Percentiles rank a stretch among this genome's conserved stretches.
These are phyloP conservation scores for Drosophila erecta DNA, from an alignment of 1,140 invertebrate species.

Conservation along the genomic window DNA sequence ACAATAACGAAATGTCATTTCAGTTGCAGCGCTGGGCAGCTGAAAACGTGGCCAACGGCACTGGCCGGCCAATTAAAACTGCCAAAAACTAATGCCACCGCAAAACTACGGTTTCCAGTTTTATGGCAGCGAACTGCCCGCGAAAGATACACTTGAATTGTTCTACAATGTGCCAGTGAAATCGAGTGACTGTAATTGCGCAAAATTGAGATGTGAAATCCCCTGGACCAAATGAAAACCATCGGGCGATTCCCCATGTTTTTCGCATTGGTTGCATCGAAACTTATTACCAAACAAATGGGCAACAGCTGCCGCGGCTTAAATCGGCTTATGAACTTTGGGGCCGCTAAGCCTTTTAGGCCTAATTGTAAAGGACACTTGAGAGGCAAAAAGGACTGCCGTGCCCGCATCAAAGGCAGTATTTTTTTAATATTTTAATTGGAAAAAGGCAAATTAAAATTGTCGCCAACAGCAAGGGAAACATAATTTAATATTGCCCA, in stretches of 20 bases:
- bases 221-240: constrained; percentile 50
- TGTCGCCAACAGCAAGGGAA: constrained; percentile 14
- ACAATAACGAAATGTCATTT: constrained; percentile 21
- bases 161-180: constrained; percentile 52
- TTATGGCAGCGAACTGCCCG: constrained; percentile 38
- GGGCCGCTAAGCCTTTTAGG: constrained; percentile 49
- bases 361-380: constrained; percentile 64
- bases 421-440: constrained; percentile 61
- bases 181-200: constrained; percentile 27
- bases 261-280: constrained; percentile 31
- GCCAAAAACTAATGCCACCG: constrained; percentile 51
- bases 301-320: constrained; percentile 65
- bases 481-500: constrained; percentile 22
- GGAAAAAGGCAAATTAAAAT: constrained; percentile 42
- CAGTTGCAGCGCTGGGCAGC: background rate
- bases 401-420: constrained; percentile 38
- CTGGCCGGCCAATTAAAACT: constrained; percentile 50
- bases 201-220: constrained; percentile 14
- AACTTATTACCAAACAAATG: constrained; percentile 60
- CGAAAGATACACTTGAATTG: constrained; percentile 15
- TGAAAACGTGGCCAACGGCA: constrained; percentile 20
- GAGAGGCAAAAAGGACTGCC: constrained; percentile 32
- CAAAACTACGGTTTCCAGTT: constrained; percentile 58
- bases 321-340: constrained; percentile 62
- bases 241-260: no score